These are phyloP conservation scores for Clanis bilineata DNA, from an alignment of 2,888 invertebrate species.

Conservation along the genomic window DNA sequence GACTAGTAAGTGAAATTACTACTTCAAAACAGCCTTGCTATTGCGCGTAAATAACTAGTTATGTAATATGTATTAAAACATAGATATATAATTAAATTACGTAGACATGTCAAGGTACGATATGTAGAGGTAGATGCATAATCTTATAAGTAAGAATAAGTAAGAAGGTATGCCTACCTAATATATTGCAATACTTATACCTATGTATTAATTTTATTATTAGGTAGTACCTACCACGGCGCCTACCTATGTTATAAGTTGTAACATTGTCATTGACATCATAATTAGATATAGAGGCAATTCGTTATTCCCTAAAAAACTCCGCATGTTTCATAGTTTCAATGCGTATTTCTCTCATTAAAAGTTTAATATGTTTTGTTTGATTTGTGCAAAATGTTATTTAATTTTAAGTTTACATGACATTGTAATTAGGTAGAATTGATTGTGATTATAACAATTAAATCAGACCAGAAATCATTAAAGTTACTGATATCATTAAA, in stretches of 20 bases:
- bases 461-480: conserved; percentile 51
- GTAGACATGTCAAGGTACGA: too few species aligned
- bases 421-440: conserved; percentile 30
- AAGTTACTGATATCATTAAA: neutral
- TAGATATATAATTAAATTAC: too few species aligned
- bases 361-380: conserved; percentile 44
- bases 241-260: neutral
- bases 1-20: too few species aligned
- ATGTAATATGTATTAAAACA: too few species aligned
- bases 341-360: conserved; percentile 27
- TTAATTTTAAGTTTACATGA: conserved; percentile 64
- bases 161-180: too few species aligned
- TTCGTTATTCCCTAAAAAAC: neutral
- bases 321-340: neutral
- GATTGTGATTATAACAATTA: conserved; percentile 75
- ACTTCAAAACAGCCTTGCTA: too few species aligned
- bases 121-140: too few species aligned
- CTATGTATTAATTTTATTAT: neutral
- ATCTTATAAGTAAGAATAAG: too few species aligned
- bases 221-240: too few species aligned
- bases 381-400: conserved; percentile 57
- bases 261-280: too few species aligned
- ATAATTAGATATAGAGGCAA: neutral
- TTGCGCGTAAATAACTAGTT: too few species aligned
- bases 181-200: too few species aligned